Percentiles rank a stretch among this genome's conserved stretches.
Conservation (phyloP, 2,888 invertebrate genomes). For the Phrixothrix hirtus region DNA sequence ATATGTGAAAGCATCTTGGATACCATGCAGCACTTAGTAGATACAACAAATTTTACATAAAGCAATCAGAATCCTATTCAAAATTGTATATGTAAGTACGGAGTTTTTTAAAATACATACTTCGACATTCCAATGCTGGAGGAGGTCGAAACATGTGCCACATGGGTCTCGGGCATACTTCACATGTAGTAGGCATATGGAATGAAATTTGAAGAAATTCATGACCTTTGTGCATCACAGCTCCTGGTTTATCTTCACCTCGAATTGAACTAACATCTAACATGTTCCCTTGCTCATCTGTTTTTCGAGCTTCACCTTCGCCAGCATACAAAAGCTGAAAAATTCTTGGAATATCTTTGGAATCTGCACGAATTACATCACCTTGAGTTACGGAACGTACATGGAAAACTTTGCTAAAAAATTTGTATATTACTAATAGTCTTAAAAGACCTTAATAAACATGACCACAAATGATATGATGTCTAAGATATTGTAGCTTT, state of each 20-base stretch:
- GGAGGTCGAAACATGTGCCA: slow-evolving; percentile 99
- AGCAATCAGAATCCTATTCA: too few species aligned
- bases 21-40: too few species aligned
- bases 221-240: slow-evolving; percentile 85
- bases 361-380: slow-evolving; percentile 98
- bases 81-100: too few species aligned
- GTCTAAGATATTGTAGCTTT: too few species aligned
- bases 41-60: too few species aligned
- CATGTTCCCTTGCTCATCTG: slow-evolving; percentile 63
- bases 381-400: slow-evolving; percentile 98
- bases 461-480: too few species aligned
- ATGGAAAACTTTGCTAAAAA: slow-evolving; percentile 95
- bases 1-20: too few species aligned
- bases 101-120: too few species aligned
- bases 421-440: too few species aligned
- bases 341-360: slow-evolving; percentile 98
- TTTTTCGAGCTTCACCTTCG: slow-evolving; percentile 88
- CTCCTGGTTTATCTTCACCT: slow-evolving; percentile 62
- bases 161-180: slow-evolving; percentile 94
- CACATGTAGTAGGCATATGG: slow-evolving; percentile 98
- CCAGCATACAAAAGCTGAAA: slow-evolving; percentile 97
- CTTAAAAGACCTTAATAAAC: too few species aligned
- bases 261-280: slow-evolving; percentile 61
- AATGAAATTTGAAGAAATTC: slow-evolving; percentile 95
- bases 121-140: slow-evolving; percentile 94